These are phyloP conservation scores for Hyles euphorbiae DNA, from an alignment of 1,140 invertebrate genomes.

Conservation along the genomic window DNA sequence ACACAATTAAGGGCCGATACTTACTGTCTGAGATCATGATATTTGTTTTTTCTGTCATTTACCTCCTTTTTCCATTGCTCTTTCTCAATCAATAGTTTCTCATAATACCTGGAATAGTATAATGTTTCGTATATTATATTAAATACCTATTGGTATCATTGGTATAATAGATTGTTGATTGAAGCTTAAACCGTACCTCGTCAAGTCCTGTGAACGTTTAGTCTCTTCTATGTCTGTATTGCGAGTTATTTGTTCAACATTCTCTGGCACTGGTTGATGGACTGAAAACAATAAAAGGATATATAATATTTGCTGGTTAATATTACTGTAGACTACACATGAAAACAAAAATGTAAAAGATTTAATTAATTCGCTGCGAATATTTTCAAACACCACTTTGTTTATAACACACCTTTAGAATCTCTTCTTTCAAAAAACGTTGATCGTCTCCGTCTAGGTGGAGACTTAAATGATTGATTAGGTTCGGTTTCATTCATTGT, in stretches of 20 bases:
- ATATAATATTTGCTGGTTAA: too few relatives aligned
- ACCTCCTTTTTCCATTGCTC: conserved; percentile 64
- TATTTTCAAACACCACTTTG: conserved; percentile 5
- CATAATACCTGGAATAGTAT: conserved; percentile 47
- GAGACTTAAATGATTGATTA: conserved; percentile 46
- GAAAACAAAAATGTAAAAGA: too few relatives aligned
- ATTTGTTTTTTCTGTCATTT: conserved; percentile 47
- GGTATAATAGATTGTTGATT: neutral
- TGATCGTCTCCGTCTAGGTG: conserved; percentile 54
- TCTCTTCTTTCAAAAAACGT: conserved; percentile 63
- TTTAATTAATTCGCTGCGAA: too few relatives aligned
- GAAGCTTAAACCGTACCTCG: conserved; percentile 25
- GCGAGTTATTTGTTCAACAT: conserved; percentile 17
- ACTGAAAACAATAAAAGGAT: too few relatives aligned
- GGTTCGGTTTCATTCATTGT: conserved; percentile 39
- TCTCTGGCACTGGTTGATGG: conserved; percentile 27
- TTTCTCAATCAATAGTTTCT: conserved; percentile 51
- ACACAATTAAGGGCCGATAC: conserved; percentile 15
- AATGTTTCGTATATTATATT: neutral
- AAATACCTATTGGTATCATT: neutral
- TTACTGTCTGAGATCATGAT: conserved; percentile 61
- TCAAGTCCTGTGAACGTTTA: conserved; percentile 32
- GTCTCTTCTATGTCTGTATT: conserved; percentile 17
- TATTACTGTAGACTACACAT: too few relatives aligned
- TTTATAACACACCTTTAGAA: conserved; percentile 40